A percentile compares a stretch with the other conserved stretches of the same genome.
Conservation (phyloP, 1,140 invertebrate genomes). For the Adelges cooleyi region DNA sequence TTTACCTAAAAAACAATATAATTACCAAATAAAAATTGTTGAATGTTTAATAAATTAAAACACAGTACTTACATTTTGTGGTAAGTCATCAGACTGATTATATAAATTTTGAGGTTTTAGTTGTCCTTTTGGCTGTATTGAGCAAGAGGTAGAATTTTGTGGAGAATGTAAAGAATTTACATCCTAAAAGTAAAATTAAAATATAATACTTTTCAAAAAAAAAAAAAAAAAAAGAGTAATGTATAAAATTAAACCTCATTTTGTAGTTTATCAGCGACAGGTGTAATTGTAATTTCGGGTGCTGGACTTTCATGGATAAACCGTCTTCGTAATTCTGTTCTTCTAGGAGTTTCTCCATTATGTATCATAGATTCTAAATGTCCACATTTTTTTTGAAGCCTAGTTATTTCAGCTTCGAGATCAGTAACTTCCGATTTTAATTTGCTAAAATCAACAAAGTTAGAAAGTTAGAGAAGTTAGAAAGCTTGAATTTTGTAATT, state of each 20-base stretch:
- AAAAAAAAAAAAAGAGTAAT: no score
- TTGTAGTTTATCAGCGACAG: neutral
- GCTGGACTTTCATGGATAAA: slow-evolving; percentile 17
- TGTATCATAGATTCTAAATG: slow-evolving; percentile 9
- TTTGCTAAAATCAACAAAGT: slow-evolving; percentile 8
- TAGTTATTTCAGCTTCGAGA: slow-evolving; percentile 23
- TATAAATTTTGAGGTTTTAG: neutral
- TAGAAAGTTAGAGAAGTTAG: neutral
- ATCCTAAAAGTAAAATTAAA: neutral
- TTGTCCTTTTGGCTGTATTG: neutral
- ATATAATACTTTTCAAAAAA: no score
- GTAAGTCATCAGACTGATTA: neutral
- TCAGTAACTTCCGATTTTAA: slow-evolving; percentile 15
- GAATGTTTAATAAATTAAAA: neutral
- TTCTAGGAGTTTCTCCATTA: slow-evolving; percentile 3
- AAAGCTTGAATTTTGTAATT: no score
- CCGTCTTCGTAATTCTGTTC: slow-evolving; percentile 15
- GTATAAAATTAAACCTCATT: neutral
- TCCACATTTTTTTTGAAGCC: slow-evolving; percentile 14
- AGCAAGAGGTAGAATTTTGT: neutral
- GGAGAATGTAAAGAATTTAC: neutral
- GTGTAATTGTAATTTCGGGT: neutral
- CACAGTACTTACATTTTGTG: neutral
- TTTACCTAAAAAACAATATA: neutral
- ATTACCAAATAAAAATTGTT: neutral